phyloP scores from a whole-genome alignment of 2,888 invertebrate genomes.

The Xestia rhomboidea region DNA sequence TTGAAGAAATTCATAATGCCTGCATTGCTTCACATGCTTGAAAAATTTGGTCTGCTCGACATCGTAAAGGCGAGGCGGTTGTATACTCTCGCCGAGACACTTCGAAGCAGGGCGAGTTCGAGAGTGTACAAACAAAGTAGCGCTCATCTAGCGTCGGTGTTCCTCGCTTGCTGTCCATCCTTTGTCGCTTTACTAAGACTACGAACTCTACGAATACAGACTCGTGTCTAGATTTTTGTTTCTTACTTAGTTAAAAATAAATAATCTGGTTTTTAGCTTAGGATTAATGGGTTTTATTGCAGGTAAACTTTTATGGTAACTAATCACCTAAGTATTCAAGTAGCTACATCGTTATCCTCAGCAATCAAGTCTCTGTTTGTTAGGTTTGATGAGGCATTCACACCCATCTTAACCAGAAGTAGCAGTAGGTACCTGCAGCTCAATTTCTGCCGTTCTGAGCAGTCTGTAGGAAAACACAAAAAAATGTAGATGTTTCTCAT shows the following conservation, averaged over 20 bases:
- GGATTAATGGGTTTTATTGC: background rate
- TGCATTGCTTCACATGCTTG: background rate
- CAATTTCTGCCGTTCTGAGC: background rate
- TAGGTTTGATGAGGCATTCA: too few relatives aligned
- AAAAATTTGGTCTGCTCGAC: background rate
- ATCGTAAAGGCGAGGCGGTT: too few relatives aligned
- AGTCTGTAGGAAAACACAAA: background rate
- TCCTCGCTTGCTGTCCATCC: too few relatives aligned
- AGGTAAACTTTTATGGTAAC: background rate
- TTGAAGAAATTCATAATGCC: background rate
- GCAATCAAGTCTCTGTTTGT: background rate
- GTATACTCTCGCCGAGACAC: too few relatives aligned
- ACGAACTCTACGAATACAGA: too few relatives aligned
- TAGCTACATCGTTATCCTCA: background rate
- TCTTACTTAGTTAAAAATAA: background rate
- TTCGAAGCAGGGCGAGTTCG: too few relatives aligned
- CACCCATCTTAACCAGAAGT: too few relatives aligned
- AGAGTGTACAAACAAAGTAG: background rate
- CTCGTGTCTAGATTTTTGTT: background rate
- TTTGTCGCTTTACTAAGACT: too few relatives aligned
- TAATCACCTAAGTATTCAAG: background rate
- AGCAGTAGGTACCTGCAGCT: too few relatives aligned
- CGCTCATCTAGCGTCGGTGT: too few relatives aligned
- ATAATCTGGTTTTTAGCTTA: background rate
- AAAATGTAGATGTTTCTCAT: too few relatives aligned